Conservation (phyloP, 53 echinoderm and acorn worm genomes). For the Paracentrotus lividus region DNA sequence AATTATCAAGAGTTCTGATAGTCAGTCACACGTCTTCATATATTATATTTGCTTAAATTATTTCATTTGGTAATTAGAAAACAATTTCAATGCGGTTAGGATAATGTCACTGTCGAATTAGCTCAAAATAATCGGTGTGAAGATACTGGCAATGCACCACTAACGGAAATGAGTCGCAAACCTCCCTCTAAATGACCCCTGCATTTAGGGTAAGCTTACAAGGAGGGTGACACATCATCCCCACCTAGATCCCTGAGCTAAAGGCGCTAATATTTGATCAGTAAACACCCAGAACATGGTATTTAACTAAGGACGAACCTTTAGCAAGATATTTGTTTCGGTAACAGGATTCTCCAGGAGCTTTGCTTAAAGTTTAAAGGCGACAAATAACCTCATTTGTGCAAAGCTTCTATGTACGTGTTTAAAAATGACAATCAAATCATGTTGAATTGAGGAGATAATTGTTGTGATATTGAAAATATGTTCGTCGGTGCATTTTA, state of each 20-base stretch:
- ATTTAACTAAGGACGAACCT: background rate
- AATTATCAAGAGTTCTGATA: no score
- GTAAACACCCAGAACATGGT: background rate
- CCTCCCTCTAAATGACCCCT: slow-evolving; percentile 27
- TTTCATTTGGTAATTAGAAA: no score
- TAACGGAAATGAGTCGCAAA: slow-evolving; percentile 33
- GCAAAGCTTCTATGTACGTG: no score
- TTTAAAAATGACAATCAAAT: no score
- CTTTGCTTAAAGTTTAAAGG: no score
- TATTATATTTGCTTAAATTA: no score
- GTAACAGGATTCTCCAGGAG: background rate
- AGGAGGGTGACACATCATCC: slow-evolving; percentile 29
- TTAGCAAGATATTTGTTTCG: background rate
- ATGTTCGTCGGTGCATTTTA: no score
- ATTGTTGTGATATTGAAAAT: no score
- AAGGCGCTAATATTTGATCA: slow-evolving; percentile 18
- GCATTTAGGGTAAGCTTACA: slow-evolving; percentile 48
- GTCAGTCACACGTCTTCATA: background rate
- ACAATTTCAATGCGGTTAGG: background rate
- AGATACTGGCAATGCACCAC: background rate
- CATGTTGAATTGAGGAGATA: no score
- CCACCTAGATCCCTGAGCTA: slow-evolving; percentile 2
- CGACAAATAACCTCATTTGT: no score
- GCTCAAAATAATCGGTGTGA: background rate
- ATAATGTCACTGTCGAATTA: background rate